Base-by-base conservation (phyloP, 2,113 vertebrate species). In the Chamaetylas fuelleborni region DNA sequence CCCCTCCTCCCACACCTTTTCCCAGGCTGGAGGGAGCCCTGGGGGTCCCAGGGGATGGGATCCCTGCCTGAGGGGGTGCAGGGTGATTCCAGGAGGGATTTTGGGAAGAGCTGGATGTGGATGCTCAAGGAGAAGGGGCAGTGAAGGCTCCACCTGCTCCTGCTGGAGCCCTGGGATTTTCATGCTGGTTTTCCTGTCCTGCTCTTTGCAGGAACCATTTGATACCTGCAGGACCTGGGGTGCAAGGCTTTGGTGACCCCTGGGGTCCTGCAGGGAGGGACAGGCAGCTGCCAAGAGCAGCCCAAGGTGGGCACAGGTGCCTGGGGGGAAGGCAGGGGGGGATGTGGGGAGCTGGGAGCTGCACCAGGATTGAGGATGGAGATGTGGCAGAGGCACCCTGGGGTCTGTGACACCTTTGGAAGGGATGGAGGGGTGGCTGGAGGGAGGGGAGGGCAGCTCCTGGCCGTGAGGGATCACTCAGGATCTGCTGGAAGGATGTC, bases 351-450 rank as follows among this genome's bases (percentile, higher is more conserved):
- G 26, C 4, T 25, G n/a, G 16, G 5, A 8, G 15, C 19, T 45
- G 50, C 69, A 13, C 5, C 15, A 11, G 14, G 31, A 4, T 0
- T 5, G 50, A 20, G 34, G 26, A 25, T 38, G 58, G 58, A 54
- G 66, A 42, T 0, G 0, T 1, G 17, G 4, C 31, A 73, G 56
- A 48, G 53, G 19, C 29, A 12, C 23, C 26, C 29, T 19, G 57
- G 40, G 24, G 11, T 7, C 43, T 0, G 0, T 22, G 45, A 3
- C 6, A 17, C 12, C 58, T 64, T 53, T 20, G 15, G 20, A 1
- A 16, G 29, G 57, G 28, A 4, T 14, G 64, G 62, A 31, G 17
- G 43, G 45, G 1, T 25, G 61, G 4, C 6, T 0, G 0, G 4
- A 17, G 40, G 53, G 50, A 9, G 33, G 24, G 11, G 19, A 73